Base-by-base conservation (phyloP, 2,797 vertebrate species). In the Eospalax fontanierii region DNA sequence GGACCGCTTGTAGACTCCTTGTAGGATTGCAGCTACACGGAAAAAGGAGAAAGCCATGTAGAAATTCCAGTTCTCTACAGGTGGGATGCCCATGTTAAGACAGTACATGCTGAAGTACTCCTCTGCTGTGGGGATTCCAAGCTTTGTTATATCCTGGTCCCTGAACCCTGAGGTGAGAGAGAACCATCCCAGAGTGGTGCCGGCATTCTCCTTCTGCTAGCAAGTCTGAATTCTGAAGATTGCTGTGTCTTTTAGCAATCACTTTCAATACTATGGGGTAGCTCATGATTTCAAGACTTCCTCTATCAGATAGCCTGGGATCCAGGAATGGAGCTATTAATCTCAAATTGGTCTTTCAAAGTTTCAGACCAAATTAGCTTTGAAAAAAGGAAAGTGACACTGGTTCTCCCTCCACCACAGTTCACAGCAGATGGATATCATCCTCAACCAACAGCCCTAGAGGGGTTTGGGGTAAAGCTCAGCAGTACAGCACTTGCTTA, bases 41-140 rank as follows among this genome's bases (percentile, higher is more conserved):
- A 99, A 99, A 24, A 98, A 98, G 81, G 98, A 98, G 79, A 99
- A 99, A 54, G 99, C 98, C 98, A 99, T 96, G 91, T 99, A 99
- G 98, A 99, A 99, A 95, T 98, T 98, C 98, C 98, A 99, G 96
- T 98, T 98, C 71, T 98, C 46, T 0, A 98, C 38, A 4, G 0
- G 83, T 22, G 97, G 96, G 28, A 94, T 54, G n/a, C 97, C 98
- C 98, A 94, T 74, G 73, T 86, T 97, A 11, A 33, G 54, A 24
- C 98, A 98, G 96, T 99, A 99, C 97, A 97, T 97, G 66, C 94
- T 93, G 96, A 98, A 97, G 74, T 98, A 98, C 61, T 99, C 98
- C 96, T 98, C 98, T 22, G 96, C 97, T 0, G 97, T 96, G 63
- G 99, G 99, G 86, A 99, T 97, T 38, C 98, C 99, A 96, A 98